Conservation (phyloP, 2,888 invertebrate species). For the Orthosia gothica region DNA sequence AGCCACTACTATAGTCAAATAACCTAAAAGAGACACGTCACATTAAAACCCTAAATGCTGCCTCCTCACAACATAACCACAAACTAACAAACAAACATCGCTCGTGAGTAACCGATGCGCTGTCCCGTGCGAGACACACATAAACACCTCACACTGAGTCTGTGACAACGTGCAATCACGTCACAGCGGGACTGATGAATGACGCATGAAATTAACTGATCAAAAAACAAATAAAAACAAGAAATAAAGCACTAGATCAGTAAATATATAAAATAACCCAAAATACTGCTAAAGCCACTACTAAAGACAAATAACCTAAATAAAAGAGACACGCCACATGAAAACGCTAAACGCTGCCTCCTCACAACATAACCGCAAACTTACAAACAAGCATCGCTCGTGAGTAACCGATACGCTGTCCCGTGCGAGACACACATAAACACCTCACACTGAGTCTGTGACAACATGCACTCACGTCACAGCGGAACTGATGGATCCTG, state of each 20-base stretch:
- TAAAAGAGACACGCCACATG: no score
- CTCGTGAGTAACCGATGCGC: background rate
- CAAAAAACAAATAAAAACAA: background rate
- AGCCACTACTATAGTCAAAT: no score
- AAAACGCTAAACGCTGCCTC: background rate
- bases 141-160: background rate
- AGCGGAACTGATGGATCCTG: conserved; percentile 59
- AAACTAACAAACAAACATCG: background rate
- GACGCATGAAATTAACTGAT: background rate
- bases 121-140: no score
- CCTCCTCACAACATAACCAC: no score
- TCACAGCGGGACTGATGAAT: conserved; percentile 58
- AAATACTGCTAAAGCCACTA: no score
- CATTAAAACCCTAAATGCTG: background rate
- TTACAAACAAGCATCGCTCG: conserved; percentile 59
- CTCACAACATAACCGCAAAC: background rate
- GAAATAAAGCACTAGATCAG: no score
- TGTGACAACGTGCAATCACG: conserved; percentile 58
- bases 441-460: conserved; percentile 64
- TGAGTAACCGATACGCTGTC: conserved; percentile 67
- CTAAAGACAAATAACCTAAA: no score
- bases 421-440: conserved; percentile 69
- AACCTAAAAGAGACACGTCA: no score
- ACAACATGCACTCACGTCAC: conserved; percentile 65
- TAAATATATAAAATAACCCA: no score